phyloP scores from a whole-genome alignment of 2,797 vertebrate species.

The Clarias pachynema region DNA sequence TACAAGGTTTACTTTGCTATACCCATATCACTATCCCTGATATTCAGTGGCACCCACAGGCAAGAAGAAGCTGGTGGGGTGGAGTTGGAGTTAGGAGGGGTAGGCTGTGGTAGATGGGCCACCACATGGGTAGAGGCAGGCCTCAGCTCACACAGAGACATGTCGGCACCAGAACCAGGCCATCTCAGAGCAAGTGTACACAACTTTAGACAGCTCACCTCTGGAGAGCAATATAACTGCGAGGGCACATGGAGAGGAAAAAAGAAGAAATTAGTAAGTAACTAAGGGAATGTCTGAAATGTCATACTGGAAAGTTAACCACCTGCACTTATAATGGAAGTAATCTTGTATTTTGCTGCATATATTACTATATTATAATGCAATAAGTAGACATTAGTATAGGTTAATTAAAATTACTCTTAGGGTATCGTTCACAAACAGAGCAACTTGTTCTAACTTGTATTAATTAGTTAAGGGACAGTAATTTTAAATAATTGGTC shows the following conservation, averaged over 20 bases:
- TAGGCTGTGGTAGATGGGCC: constrained; percentile 57
- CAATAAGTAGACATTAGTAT: constrained; percentile 69
- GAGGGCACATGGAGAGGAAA: constrained; percentile 72
- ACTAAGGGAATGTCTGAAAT: constrained; percentile 31
- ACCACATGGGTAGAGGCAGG: constrained; percentile 77
- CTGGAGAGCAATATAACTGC: constrained; percentile 72
- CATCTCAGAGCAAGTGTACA: constrained; percentile 72
- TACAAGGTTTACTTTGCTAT: constrained; percentile 65
- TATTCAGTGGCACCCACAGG: constrained; percentile 69
- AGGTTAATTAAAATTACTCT: constrained; percentile 70
- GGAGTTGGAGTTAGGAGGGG: constrained; percentile 31
- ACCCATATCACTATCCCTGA: constrained; percentile 61
- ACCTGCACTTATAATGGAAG: background rate
- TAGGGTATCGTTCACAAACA: constrained; percentile 82
- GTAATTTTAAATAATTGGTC: constrained; percentile 89
- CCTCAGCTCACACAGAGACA: constrained; percentile 75
- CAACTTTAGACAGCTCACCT: constrained; percentile 78
- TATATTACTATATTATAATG: constrained; percentile 22
- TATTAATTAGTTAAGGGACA: constrained; percentile 91
- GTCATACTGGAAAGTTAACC: constrained; percentile 5
- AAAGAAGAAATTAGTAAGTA: constrained; percentile 49
- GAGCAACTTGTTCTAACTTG: constrained; percentile 86
- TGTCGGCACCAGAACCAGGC: constrained; percentile 79
- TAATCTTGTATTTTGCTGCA: background rate
- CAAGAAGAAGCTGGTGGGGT: constrained; percentile 65